Evolutionary conservation across 1,140 invertebrate species (phyloP), one percentile per base, ranked within the genome.

Genomic region (Tribolium castaneum): DNA sequence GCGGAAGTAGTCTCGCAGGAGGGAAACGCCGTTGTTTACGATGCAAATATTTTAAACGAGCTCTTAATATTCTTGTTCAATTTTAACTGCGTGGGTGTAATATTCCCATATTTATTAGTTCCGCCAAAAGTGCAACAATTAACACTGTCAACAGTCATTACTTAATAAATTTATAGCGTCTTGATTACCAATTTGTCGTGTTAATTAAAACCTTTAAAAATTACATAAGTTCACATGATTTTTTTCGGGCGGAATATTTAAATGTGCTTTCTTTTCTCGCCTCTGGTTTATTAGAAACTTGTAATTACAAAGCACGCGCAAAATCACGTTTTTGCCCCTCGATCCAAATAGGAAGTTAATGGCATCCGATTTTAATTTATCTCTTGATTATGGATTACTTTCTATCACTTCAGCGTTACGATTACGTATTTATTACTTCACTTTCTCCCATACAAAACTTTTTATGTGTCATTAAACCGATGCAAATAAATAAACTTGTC

Each of bases 341-440:
- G 59, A 12, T 35, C 7, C 30, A 16, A 35, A 66, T 66, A 34
- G 59, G 59, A 66, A 66, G 59, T 66, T 66, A 35, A 66, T 35
- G 10, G 34, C 59, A 66, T 66, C 59, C 59, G 30, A 66, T 66
- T 66, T 66, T 66, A 66, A 66, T 66, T 66, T 66, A 66, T 66
- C 59, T 66, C 59, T 35, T 66, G 59, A 66, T 66, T 66, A 66
- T 66, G 59, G 59, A 66, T 66, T 66, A 66, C 59, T 66, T 66
- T 66, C 59, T 66, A 66, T 66, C 59, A 66, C 59, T 66, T 66
- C 59, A 59, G 9, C 59, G 59, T 66, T 66, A 66, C 59, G 59
- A 66, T 66, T 66, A 66, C 59, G 59, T 66, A 66, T 66, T 66
- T 66, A 66, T 66, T 66, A 66, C 59, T 66, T 66, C 59, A 66